These are phyloP conservation scores for Dendrocincla tyrannina DNA, from an alignment of 2,797 vertebrate species.

Conservation along the genomic window DNA sequence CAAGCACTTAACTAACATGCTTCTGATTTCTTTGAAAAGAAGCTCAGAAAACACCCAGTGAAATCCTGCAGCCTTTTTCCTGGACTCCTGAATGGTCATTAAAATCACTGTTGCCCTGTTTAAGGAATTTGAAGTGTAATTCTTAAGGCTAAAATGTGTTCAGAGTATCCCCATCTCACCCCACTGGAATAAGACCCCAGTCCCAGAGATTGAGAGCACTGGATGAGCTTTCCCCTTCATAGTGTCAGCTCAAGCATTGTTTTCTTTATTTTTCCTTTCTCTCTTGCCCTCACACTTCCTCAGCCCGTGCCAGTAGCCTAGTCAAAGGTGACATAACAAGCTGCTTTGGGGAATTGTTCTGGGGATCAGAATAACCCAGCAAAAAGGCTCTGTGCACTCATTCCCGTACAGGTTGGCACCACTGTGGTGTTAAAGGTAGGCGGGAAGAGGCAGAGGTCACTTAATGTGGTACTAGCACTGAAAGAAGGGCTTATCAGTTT, in stretches of 20 bases:
- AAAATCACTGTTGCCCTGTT: not conserved
- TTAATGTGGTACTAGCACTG: not conserved
- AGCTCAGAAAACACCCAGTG: not conserved
- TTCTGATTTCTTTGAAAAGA: conserved; percentile 23
- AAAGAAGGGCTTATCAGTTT: not conserved
- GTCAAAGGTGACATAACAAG: not conserved
- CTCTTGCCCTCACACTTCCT: not conserved
- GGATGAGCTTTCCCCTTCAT: not conserved
- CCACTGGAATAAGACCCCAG: not conserved
- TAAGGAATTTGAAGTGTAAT: not conserved
- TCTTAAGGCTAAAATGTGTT: not conserved
- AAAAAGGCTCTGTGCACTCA: not conserved
- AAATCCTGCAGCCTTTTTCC: not conserved
- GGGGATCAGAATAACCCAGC: not conserved
- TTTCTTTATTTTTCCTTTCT: not conserved
- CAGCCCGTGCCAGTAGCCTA: not conserved
- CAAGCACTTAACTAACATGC: not conserved
- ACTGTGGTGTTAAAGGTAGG: not conserved
- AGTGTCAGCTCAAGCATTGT: not conserved
- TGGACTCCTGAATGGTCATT: not conserved
- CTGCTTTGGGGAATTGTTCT: not conserved
- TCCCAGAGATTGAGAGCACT: not conserved
- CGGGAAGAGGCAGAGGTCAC: not conserved
- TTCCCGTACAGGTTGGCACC: not conserved
- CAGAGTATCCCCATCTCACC: not conserved